Conservation (phyloP, 2,888 invertebrate genomes). For the Parochlus steinenii region DNA sequence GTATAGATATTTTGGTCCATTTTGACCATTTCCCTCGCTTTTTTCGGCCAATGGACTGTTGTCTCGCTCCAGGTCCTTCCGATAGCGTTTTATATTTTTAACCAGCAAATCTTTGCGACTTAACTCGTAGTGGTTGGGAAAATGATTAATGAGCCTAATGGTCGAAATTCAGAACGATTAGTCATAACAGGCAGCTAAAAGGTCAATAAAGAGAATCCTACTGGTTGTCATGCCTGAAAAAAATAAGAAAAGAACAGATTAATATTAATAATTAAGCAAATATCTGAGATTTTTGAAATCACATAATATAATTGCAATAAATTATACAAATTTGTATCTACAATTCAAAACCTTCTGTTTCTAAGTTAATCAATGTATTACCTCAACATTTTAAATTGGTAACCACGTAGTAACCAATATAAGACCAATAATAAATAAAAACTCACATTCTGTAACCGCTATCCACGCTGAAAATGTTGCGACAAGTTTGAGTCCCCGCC, state of each 20-base stretch:
- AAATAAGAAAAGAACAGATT: too few species aligned
- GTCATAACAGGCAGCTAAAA: neutral
- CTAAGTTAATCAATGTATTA: too few species aligned
- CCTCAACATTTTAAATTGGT: too few species aligned
- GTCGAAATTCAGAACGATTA: too few species aligned
- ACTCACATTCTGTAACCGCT: constrained; percentile 82
- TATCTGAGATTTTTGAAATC: too few species aligned
- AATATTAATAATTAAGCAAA: too few species aligned
- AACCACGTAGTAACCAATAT: too few species aligned
- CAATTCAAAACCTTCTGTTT: too few species aligned
- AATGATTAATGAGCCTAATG: constrained; percentile 77
- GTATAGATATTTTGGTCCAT: constrained; percentile 60
- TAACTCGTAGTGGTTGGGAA: constrained; percentile 89
- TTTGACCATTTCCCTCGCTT: constrained; percentile 31
- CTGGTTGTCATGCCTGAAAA: constrained; percentile 88
- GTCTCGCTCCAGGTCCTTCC: constrained; percentile 83
- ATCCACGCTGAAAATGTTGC: constrained; percentile 81
- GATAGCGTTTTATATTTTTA: constrained; percentile 87
- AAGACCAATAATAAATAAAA: too few species aligned
- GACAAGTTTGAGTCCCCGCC: constrained; percentile 82
- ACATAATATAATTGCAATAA: too few species aligned
- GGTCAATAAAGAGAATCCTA: too few species aligned
- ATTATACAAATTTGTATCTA: too few species aligned
- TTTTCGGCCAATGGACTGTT: constrained; percentile 75
- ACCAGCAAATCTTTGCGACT: constrained; percentile 91